phyloP scores from a whole-genome alignment of 2,797 vertebrate genomes.

The Perodicticus potto region DNA sequence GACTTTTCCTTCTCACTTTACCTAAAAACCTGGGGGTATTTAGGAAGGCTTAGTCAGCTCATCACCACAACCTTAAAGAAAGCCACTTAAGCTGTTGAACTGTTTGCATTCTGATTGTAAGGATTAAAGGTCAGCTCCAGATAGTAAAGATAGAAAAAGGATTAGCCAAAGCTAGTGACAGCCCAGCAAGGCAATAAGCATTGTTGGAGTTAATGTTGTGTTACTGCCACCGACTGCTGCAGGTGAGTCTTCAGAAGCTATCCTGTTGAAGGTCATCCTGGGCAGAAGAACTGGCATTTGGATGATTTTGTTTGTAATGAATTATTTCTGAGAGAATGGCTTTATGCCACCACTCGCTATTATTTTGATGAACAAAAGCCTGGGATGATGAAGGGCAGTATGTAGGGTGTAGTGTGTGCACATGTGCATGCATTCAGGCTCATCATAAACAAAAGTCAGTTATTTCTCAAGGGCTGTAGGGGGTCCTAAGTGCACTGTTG shows the following conservation, averaged over 20 bases:
- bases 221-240: neutral
- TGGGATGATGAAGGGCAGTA: slow-evolving; percentile 47
- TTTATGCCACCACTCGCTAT: slow-evolving; percentile 77
- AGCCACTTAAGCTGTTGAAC: slow-evolving; percentile 28
- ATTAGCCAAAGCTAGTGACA: slow-evolving; percentile 48
- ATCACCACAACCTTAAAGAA: slow-evolving; percentile 43
- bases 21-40: neutral
- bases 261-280: slow-evolving; percentile 69
- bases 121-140: slow-evolving; percentile 72
- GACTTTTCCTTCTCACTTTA: slow-evolving; percentile 29
- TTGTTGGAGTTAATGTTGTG: slow-evolving; percentile 54
- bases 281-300: slow-evolving; percentile 70
- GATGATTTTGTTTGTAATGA: slow-evolving; percentile 76
- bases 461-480: slow-evolving; percentile 70
- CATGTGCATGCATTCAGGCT: slow-evolving; percentile 16
- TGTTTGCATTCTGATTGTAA: slow-evolving; percentile 63
- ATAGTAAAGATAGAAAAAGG: slow-evolving; percentile 60
- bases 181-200: slow-evolving; percentile 3
- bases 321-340: slow-evolving; percentile 75
- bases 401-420: neutral
- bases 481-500: slow-evolving; percentile 30
- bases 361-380: slow-evolving; percentile 83
- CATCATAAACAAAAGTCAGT: slow-evolving; percentile 55
- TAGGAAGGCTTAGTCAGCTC: neutral
- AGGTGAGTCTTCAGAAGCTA: slow-evolving; percentile 60